Evolutionary conservation across 2,797 vertebrate species (phyloP).

Genomic region (Rallus crepitans): DNA sequence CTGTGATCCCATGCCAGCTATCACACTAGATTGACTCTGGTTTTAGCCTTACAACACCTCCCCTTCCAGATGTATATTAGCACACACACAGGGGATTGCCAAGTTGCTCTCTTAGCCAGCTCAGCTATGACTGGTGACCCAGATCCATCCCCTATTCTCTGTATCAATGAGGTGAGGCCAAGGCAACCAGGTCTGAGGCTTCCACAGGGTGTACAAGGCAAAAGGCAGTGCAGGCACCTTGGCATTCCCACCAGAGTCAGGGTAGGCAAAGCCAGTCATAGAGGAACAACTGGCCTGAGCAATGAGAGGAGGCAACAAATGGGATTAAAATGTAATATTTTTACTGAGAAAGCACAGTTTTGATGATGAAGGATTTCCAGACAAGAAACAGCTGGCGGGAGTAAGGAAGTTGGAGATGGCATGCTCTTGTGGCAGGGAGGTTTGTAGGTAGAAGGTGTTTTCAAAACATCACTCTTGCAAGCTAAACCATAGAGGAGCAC

Average conservation of each 20-base stretch:
- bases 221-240: neutral
- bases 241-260: neutral
- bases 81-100: neutral
- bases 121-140: too few species aligned
- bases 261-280: neutral
- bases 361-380: accelerated
- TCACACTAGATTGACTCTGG: neutral
- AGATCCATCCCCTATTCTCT: neutral
- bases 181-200: neutral
- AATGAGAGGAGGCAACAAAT: neutral
- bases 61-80: neutral
- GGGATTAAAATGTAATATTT: neutral
- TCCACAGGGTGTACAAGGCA: accelerated
- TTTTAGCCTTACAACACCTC: neutral
- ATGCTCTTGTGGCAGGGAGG: neutral
- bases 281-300: neutral
- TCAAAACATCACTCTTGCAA: neutral
- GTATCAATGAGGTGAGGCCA: neutral
- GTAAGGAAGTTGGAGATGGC: neutral
- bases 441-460: neutral
- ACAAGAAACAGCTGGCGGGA: neutral
- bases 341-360: neutral
- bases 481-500: neutral
- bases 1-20: neutral
- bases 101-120: neutral